Percentiles rank a stretch among this genome's conserved stretches.
Conservation (phyloP, 2,888 invertebrate genomes). For the Holacanthella duospinosa region DNA sequence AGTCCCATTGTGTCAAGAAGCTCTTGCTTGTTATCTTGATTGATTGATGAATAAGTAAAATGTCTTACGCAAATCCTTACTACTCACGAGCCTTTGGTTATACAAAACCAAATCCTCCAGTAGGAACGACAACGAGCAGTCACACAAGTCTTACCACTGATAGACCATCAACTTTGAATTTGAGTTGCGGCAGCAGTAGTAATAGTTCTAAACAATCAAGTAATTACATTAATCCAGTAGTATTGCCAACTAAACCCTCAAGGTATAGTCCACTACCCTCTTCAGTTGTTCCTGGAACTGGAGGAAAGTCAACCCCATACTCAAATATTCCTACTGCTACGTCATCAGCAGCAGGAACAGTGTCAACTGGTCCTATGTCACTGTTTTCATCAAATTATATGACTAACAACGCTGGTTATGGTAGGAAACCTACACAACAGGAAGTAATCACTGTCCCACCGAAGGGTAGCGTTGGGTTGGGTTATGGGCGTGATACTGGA, state of each 20-base stretch:
- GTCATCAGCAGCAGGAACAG: not conserved
- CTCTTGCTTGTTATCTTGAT: too few species aligned
- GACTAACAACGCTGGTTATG: slow-evolving; percentile 8
- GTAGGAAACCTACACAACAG: slow-evolving; percentile 16
- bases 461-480: slow-evolving; percentile 13
- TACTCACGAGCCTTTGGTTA: slow-evolving; percentile 19
- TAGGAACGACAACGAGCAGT: slow-evolving; percentile 2
- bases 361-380: not conserved
- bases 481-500: not conserved
- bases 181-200: slow-evolving; percentile 17
- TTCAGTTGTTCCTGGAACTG: not conserved
- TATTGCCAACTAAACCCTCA: slow-evolving; percentile 4
- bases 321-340: not conserved
- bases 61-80: slow-evolving; percentile 17
- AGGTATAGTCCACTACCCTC: not conserved
- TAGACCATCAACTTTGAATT: slow-evolving; percentile 31
- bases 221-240: not conserved
- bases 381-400: not conserved
- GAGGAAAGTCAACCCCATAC: not conserved
- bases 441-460: slow-evolving; percentile 36
- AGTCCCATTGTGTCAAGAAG: too few species aligned
- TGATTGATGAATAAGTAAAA: too few species aligned
- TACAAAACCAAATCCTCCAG: not conserved
- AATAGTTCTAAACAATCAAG: not conserved
- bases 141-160: slow-evolving; percentile 15